Conservation (phyloP, 2,797 vertebrate species). For the Anas flavirostris region DNA sequence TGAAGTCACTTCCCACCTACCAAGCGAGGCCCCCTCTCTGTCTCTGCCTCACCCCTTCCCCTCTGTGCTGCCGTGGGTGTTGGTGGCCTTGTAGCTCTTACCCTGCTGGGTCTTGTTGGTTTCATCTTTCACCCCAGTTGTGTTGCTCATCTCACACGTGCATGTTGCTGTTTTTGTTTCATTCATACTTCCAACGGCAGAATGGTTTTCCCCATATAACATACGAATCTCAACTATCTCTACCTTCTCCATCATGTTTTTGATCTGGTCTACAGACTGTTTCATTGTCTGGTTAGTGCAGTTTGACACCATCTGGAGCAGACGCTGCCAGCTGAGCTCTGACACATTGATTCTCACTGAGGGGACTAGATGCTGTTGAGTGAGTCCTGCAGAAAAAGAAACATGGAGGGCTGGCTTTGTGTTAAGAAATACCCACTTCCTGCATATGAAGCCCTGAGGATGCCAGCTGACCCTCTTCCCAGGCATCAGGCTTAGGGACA, state of each 20-base stretch:
- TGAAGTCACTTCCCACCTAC: background rate
- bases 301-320: too few relatives aligned
- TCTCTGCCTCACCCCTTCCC: background rate
- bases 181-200: background rate
- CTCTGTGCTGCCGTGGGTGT: background rate
- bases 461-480: background rate
- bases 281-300: background rate
- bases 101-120: background rate
- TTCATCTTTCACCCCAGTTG: accelerated
- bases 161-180: background rate
- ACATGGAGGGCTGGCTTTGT: background rate
- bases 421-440: background rate
- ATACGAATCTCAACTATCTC: accelerated
- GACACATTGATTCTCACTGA: accelerated
- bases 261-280: too few relatives aligned
- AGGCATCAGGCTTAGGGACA: background rate
- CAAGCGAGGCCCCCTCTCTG: background rate
- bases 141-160: background rate
- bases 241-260: background rate
- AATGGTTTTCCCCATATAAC: background rate
- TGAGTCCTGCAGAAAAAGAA: background rate
- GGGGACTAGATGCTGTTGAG: background rate
- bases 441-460: background rate
- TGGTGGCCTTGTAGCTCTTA: background rate
- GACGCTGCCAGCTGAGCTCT: background rate